phyloP scores from a whole-genome alignment of 35 echinoderm and acorn worm genomes.

The Patiria miniata region DNA sequence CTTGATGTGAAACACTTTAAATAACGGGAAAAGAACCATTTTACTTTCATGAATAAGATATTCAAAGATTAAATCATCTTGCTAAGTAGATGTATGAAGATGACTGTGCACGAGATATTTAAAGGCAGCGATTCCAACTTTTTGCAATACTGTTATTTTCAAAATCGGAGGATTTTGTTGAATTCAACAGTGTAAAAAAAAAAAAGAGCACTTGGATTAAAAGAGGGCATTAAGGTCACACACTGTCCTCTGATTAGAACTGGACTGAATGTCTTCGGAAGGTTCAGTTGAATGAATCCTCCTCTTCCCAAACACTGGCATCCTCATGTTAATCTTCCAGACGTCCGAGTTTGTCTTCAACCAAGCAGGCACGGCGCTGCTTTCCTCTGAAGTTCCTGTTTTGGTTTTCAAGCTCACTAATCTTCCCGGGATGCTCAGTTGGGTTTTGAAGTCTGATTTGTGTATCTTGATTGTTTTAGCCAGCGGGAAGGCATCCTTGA shows the following conservation, averaged over 20 bases:
- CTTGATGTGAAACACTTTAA: too few relatives aligned
- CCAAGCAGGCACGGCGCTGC: neutral
- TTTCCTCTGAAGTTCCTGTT: neutral
- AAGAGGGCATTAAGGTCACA: neutral
- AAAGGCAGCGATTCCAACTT: too few relatives aligned
- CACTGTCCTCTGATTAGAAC: neutral
- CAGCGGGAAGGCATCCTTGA: slow-evolving; percentile 80
- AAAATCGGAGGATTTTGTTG: too few relatives aligned
- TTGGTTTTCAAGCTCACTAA: slow-evolving; percentile 12
- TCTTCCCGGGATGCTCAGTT: slow-evolving; percentile 29
- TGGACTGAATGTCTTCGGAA: neutral
- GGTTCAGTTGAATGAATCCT: neutral
- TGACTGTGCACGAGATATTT: too few relatives aligned
- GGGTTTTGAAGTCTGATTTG: slow-evolving; percentile 24
- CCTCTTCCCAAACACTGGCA: slow-evolving; percentile 50
- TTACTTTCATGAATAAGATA: too few relatives aligned
- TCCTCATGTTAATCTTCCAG: slow-evolving; percentile 53
- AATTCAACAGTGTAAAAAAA: too few relatives aligned
- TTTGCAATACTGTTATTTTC: too few relatives aligned
- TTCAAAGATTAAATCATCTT: too few relatives aligned
- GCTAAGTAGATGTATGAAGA: too few relatives aligned
- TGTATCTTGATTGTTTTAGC: slow-evolving; percentile 52
- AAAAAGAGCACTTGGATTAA: neutral
- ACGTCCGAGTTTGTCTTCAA: slow-evolving; percentile 25
- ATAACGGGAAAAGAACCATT: too few relatives aligned